Evolutionary conservation across 1,140 invertebrate species (phyloP).

Genomic region (Sycobia sp.): DNA sequence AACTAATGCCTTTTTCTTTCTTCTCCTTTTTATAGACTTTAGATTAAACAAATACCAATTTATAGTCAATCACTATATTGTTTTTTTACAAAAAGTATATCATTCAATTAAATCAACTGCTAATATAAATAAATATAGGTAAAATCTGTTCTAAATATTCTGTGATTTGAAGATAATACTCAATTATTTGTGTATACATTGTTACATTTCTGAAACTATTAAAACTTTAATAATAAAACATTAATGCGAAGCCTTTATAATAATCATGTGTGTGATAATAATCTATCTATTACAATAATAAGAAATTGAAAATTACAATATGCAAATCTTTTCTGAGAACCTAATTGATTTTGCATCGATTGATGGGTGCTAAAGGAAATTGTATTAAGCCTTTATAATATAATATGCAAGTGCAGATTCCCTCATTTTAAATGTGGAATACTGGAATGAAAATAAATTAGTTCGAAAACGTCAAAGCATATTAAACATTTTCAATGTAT

Average conservation of each 20-base stretch:
- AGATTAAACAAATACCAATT: too few relatives aligned
- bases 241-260: conserved; percentile 23
- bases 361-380: background rate
- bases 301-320: conserved; percentile 12
- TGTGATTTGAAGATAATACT: too few relatives aligned
- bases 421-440: conserved; percentile 20
- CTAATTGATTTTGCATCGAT: conserved; percentile 21
- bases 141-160: too few relatives aligned
- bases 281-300: conserved; percentile 8
- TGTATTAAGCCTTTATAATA: background rate
- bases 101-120: too few relatives aligned
- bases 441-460: conserved; percentile 31
- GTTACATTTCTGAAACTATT: conserved; percentile 1
- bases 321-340: background rate
- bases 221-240: conserved; percentile 30
- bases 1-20: too few relatives aligned
- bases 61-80: too few relatives aligned
- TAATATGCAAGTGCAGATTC: background rate
- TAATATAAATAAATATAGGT: too few relatives aligned
- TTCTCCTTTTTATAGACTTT: too few relatives aligned
- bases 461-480: background rate
- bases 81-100: too few relatives aligned
- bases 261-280: conserved; percentile 1
- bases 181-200: conserved; percentile 6
- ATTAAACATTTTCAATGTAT: background rate